Evolutionary conservation across 2,113 vertebrate genomes (phyloP).

Genomic region (Cairina moschata): DNA sequence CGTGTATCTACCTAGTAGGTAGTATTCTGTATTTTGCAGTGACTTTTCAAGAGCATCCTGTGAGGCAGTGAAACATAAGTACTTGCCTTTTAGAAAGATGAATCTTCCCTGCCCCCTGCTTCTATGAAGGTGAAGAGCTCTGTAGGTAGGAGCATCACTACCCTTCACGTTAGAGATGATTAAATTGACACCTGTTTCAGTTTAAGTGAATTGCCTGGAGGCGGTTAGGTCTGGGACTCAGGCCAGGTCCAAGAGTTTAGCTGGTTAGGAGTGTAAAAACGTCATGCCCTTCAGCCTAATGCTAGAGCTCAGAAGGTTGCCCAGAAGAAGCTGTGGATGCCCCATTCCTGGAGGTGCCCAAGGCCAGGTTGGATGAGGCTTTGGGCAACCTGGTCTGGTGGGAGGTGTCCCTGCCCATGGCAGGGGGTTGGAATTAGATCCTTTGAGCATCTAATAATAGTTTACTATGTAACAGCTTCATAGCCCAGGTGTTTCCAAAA

Average conservation of each 20-base stretch:
- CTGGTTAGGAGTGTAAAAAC: not conserved
- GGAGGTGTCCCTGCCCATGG: too few relatives aligned
- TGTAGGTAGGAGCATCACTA: not conserved
- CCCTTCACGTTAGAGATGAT: not conserved
- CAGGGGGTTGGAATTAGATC: not conserved
- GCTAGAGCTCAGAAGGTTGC: not conserved
- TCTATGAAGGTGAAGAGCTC: not conserved
- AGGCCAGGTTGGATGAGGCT: too few relatives aligned
- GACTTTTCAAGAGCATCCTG: not conserved
- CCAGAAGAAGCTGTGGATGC: too few relatives aligned
- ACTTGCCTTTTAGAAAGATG: not conserved
- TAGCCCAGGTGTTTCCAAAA: not conserved
- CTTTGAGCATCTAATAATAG: not conserved
- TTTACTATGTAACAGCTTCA: not conserved
- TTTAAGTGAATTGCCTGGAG: not conserved
- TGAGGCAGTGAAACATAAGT: not conserved
- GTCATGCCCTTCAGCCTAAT: not conserved
- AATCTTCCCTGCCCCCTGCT: not conserved
- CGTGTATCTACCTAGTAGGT: not conserved
- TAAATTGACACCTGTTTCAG: not conserved
- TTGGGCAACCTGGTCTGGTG: too few relatives aligned
- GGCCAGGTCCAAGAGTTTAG: not conserved
- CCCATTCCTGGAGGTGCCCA: too few relatives aligned
- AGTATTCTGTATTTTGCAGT: not conserved
- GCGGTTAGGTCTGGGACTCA: not conserved